phyloP scores from a whole-genome alignment of 2,888 invertebrate genomes.

The Tetragonisca angustula region DNA sequence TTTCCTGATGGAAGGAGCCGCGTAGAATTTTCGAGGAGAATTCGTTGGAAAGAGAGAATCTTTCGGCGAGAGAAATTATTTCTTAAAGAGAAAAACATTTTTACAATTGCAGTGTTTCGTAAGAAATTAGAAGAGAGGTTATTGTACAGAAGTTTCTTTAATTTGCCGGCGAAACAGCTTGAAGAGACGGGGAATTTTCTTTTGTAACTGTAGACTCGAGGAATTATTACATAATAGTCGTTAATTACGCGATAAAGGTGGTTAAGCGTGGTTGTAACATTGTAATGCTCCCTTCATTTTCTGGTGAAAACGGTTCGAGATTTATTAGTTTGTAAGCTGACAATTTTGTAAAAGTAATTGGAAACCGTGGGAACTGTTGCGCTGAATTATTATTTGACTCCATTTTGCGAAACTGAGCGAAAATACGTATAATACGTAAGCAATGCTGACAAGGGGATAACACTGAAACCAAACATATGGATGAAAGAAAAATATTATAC shows the following conservation, averaged over 20 bases:
- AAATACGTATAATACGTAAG: not conserved
- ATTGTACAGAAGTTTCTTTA: not conserved
- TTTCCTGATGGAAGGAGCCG: accelerated
- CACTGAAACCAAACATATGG: not conserved
- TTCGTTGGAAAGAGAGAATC: too few relatives aligned
- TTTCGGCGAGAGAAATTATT: too few relatives aligned
- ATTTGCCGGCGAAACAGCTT: not conserved
- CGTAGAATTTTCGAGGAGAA: too few relatives aligned
- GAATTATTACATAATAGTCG: not conserved
- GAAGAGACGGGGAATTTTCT: not conserved
- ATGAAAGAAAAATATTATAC: not conserved
- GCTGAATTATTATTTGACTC: not conserved
- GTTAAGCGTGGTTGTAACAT: not conserved
- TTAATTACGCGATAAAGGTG: not conserved
- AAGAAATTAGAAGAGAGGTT: not conserved
- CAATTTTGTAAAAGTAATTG: not conserved
- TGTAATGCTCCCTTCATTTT: not conserved
- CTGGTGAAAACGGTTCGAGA: not conserved
- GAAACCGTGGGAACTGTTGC: too few relatives aligned
- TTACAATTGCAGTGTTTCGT: too few relatives aligned
- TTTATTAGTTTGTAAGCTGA: not conserved
- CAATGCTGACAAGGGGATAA: not conserved
- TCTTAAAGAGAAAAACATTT: not conserved
- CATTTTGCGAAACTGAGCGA: not conserved
- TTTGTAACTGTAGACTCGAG: not conserved